phyloP scores from a whole-genome alignment of 2,113 vertebrate species.

The Gnathonemus echidnorhynchus region DNA sequence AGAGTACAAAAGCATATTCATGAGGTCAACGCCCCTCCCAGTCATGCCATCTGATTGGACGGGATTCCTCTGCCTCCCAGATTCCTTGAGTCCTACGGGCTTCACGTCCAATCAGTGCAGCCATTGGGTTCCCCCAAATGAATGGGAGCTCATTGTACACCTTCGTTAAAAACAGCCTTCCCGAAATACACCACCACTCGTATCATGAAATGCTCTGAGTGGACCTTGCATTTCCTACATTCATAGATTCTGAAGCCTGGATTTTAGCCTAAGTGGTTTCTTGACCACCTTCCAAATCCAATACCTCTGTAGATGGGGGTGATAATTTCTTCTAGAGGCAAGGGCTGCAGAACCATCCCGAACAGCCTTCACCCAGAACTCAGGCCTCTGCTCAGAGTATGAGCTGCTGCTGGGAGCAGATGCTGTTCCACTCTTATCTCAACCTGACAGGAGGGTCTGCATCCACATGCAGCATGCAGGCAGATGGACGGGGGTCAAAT shows the following conservation, averaged over 20 bases:
- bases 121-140: background rate
- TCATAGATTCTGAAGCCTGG: conserved; percentile 23
- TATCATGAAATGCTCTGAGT: conserved; percentile 13
- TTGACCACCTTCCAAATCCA: conserved; percentile 33
- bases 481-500: background rate
- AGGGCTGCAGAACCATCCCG: conserved; percentile 32
- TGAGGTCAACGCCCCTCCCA: background rate
- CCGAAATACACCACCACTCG: background rate
- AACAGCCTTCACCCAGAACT: conserved; percentile 31
- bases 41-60: background rate
- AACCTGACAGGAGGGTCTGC: background rate
- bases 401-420: background rate
- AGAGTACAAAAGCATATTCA: background rate
- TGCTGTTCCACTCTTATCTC: background rate
- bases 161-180: background rate
- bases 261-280: conserved; percentile 32
- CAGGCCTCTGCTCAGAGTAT: conserved; percentile 3
- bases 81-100: background rate
- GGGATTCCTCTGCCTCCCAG: background rate
- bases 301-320: conserved; percentile 20
- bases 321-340: conserved; percentile 29
- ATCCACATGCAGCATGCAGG: background rate
- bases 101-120: background rate
- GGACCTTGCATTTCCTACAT: conserved; percentile 26
- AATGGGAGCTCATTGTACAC: background rate